Evolutionary conservation across 2,113 vertebrate species (phyloP).

Genomic region (Phyllostomus hastatus): DNA sequence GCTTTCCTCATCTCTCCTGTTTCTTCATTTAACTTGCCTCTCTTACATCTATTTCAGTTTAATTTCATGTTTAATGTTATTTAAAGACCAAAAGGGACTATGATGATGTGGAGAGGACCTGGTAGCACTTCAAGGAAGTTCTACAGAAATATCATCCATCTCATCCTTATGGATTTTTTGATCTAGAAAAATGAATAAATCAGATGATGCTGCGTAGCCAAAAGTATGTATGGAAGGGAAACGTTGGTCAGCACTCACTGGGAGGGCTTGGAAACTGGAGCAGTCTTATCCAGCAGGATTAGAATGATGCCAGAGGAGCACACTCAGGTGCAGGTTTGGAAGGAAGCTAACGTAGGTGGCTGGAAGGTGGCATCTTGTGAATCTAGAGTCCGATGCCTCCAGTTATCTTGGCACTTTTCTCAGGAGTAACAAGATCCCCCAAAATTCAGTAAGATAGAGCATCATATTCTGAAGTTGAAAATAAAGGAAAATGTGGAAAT

Average conservation of each 20-base stretch:
- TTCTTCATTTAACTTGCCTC: background rate
- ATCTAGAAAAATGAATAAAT: background rate
- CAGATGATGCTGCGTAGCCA: background rate
- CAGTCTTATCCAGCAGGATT: background rate
- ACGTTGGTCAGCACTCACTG: background rate
- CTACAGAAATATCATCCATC: background rate
- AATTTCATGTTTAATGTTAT: background rate
- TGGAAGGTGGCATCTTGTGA: background rate
- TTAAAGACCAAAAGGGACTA: background rate
- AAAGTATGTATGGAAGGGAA: background rate
- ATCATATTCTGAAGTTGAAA: background rate
- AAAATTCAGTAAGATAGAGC: background rate
- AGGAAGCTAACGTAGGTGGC: background rate
- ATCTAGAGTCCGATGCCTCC: background rate
- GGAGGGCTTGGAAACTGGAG: background rate
- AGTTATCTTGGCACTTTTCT: background rate
- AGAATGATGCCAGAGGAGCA: background rate
- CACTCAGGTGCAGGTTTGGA: rapidly evolving
- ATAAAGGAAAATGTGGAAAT: background rate
- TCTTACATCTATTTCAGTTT: background rate
- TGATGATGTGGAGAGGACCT: background rate
- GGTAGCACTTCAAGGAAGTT: background rate
- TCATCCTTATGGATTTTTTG: background rate
- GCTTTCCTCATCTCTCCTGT: background rate
- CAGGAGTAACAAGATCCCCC: background rate